Evolutionary conservation across 1,140 invertebrate species (phyloP).

Genomic region (Calosoma granatense): DNA sequence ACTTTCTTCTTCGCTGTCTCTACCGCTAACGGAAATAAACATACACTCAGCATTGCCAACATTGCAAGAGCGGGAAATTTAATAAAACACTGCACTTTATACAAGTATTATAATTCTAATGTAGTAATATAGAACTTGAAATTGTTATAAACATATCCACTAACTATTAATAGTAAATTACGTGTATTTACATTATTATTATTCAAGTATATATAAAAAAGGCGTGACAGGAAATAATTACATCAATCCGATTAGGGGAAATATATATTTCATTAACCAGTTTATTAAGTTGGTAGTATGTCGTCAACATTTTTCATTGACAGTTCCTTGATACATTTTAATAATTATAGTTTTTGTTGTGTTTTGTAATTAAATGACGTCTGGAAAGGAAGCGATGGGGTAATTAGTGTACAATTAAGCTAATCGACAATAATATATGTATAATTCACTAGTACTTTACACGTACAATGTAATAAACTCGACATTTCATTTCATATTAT

Average conservation of each 20-base stretch:
- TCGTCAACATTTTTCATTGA: constrained; percentile 8
- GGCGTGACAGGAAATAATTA: background rate
- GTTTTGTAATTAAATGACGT: constrained; percentile 43
- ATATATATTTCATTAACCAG: too few species aligned
- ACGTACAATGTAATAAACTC: constrained; percentile 11
- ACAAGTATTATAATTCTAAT: too few species aligned
- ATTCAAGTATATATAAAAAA: too few species aligned
- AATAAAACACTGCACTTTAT: too few species aligned
- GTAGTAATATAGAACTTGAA: too few species aligned
- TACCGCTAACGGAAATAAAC: background rate
- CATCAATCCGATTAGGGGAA: background rate
- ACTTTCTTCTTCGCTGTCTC: background rate
- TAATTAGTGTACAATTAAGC: constrained; percentile 32
- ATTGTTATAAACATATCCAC: too few species aligned
- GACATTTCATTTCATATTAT: constrained; percentile 8
- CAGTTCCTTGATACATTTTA: constrained; percentile 4
- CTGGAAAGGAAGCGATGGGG: constrained; percentile 53
- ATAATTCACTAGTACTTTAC: background rate
- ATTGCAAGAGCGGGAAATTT: background rate
- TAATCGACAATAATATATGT: too few species aligned
- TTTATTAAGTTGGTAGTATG: background rate
- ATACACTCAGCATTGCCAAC: background rate
- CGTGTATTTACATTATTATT: too few species aligned
- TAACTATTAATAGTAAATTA: too few species aligned
- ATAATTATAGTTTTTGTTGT: background rate